Conservation (phyloP, 2,113 vertebrate genomes). For the Delphinapterus leucas region DNA sequence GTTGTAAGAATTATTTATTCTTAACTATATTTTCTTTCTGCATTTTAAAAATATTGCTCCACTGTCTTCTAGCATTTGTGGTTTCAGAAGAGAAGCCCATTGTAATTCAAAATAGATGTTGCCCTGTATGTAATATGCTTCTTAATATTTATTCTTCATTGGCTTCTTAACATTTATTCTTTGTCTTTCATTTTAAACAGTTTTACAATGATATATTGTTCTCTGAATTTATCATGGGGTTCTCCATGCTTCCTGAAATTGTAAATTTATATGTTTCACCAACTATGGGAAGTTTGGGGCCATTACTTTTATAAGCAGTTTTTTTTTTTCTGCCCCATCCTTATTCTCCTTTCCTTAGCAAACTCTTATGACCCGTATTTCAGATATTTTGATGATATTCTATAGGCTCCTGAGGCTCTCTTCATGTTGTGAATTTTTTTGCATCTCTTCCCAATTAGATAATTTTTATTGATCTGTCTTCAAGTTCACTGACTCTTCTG, state of each 20-base stretch:
- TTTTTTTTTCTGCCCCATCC: neutral
- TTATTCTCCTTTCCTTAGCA: neutral
- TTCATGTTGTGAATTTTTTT: neutral
- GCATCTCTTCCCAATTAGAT: neutral
- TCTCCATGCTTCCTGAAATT: neutral
- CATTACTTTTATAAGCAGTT: neutral
- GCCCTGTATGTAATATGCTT: neutral
- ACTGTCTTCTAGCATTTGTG: neutral
- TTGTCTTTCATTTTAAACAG: neutral
- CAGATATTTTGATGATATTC: neutral
- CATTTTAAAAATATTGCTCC: neutral
- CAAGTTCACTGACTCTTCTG: neutral
- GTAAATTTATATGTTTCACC: neutral
- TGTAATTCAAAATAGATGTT: neutral
- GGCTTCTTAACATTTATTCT: neutral
- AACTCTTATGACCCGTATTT: neutral
- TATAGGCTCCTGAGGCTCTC: neutral
- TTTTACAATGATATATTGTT: neutral
- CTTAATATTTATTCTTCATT: neutral
- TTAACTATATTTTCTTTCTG: neutral
- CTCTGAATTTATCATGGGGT: neutral
- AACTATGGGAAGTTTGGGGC: neutral
- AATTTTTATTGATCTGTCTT: neutral
- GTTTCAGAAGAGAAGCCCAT: neutral
- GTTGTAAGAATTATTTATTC: neutral